These are phyloP conservation scores for Drosophila busckii DNA, from an alignment of 1,140 invertebrate species.

Conservation along the genomic window DNA sequence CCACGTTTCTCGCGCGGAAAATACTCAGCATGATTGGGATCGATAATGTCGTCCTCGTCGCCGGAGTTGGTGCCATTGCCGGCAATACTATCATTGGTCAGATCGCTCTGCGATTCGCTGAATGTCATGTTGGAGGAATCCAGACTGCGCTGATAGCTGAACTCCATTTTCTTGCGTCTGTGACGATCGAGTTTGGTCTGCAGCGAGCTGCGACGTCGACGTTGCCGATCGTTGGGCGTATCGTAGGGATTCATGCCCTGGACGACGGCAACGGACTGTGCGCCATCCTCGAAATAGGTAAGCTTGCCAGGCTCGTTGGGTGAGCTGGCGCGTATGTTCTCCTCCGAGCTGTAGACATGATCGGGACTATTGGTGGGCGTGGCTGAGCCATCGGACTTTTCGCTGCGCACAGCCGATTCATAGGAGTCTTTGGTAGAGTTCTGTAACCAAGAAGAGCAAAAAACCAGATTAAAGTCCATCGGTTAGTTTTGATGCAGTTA, in stretches of 20 bases:
- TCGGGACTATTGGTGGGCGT: constrained; percentile 64
- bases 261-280: constrained; percentile 42
- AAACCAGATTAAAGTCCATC: not conserved
- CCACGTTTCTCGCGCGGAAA: constrained; percentile 85
- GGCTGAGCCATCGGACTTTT: constrained; percentile 71
- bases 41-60: constrained; percentile 57
- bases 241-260: constrained; percentile 65
- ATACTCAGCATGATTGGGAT: constrained; percentile 64
- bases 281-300: constrained; percentile 72
- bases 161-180: constrained; percentile 82
- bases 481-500: not conserved
- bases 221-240: constrained; percentile 64
- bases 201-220: constrained; percentile 85
- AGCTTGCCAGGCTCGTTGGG: constrained; percentile 71
- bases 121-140: constrained; percentile 49
- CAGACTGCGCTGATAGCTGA: constrained; percentile 75
- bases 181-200: constrained; percentile 85
- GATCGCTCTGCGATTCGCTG: constrained; percentile 62
- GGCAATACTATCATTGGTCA: constrained; percentile 65
- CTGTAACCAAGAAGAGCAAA: constrained; percentile 18
- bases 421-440: constrained; percentile 77
- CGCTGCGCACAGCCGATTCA: constrained; percentile 74
- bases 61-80: constrained; percentile 21
- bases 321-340: constrained; percentile 69
- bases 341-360: constrained; percentile 68